phyloP scores from a whole-genome alignment of 2,113 vertebrate genomes.

The Desmodus rotundus region DNA sequence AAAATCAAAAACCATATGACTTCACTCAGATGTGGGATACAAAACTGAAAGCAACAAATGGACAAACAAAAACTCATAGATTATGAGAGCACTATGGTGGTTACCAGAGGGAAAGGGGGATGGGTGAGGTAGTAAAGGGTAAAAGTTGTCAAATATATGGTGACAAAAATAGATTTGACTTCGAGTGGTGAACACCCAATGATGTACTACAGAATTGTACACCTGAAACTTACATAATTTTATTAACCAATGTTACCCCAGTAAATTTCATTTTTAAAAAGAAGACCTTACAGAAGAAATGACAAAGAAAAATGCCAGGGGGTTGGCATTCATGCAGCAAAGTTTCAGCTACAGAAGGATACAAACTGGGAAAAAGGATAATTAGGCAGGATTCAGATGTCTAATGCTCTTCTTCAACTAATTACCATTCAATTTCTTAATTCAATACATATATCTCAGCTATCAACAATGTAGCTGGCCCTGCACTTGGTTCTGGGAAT shows the following conservation, averaged over 20 bases:
- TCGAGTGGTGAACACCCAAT: not conserved
- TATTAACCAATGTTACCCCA: not conserved
- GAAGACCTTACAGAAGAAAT: not conserved
- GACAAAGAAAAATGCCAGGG: not conserved
- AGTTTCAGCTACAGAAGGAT: not conserved
- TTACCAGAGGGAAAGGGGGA: not conserved
- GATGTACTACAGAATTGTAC: not conserved
- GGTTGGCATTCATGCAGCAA: not conserved
- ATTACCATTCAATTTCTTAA: constrained; percentile 20
- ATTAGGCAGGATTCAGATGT: not conserved
- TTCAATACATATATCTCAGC: not conserved
- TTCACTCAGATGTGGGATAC: not conserved
- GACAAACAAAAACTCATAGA: not conserved
- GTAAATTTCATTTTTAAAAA: not conserved
- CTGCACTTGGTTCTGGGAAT: not conserved
- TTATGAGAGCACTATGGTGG: not conserved
- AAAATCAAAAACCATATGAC: not conserved
- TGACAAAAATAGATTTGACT: not conserved
- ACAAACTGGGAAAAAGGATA: not conserved
- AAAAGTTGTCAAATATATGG: not conserved
- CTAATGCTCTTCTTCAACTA: not conserved
- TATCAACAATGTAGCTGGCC: not conserved
- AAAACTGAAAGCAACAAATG: not conserved
- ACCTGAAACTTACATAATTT: not conserved
- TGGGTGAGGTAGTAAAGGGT: not conserved